Conservation (phyloP, 2,113 vertebrate genomes). For the Carassius auratus region DNA sequence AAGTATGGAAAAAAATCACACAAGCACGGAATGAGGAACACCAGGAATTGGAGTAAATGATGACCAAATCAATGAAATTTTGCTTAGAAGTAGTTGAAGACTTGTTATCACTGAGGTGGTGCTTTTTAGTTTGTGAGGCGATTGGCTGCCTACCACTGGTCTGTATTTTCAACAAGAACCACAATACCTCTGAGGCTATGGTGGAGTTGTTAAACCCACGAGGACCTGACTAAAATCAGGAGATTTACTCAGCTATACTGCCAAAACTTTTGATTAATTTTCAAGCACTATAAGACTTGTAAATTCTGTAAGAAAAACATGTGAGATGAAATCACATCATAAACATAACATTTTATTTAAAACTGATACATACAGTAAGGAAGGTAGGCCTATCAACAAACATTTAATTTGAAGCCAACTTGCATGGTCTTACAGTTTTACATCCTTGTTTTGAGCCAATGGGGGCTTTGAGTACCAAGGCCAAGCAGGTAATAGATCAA, state of each 20-base stretch:
- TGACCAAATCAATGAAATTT: neutral
- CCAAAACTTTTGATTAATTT: neutral
- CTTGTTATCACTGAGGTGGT: neutral
- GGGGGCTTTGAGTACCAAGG: too few relatives aligned
- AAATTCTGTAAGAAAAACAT: neutral
- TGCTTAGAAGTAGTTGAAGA: neutral
- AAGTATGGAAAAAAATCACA: neutral
- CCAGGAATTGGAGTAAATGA: neutral
- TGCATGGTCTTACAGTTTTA: neutral
- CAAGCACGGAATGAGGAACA: neutral
- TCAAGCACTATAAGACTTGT: neutral
- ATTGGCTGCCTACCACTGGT: neutral
- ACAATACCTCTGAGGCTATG: neutral
- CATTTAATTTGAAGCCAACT: neutral
- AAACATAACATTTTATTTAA: neutral
- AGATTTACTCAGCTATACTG: neutral
- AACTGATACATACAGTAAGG: neutral
- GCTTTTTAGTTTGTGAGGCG: neutral
- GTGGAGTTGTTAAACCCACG: neutral
- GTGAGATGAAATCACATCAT: neutral
- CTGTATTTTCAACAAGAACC: slow-evolving; percentile 17
- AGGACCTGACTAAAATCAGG: neutral
- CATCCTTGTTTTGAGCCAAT: neutral
- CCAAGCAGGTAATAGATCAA: neutral
- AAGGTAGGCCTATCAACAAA: neutral